A percentile compares a stretch with the other conserved stretches of the same genome.
Evolutionary conservation across 1,140 invertebrate genomes (phyloP).

Genomic region (Paralvinella palmiformis): DNA sequence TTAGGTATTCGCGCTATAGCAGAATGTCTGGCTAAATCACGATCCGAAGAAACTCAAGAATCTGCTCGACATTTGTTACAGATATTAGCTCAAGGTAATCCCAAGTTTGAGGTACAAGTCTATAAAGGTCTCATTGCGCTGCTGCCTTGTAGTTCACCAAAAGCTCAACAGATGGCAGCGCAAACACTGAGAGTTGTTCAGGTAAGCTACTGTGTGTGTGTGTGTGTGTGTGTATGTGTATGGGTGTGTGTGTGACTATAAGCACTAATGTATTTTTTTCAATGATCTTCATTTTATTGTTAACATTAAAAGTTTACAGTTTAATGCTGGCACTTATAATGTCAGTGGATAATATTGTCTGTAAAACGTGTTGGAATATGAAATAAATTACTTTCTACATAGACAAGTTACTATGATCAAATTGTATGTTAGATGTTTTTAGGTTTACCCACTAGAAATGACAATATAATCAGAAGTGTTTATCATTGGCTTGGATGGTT

Average conservation of each 20-base stretch:
- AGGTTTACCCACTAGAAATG: too few species aligned
- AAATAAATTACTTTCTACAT: too few species aligned
- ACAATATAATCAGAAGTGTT: too few species aligned
- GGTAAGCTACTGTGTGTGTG: constrained; percentile 26
- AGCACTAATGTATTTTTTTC: neutral
- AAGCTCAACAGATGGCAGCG: constrained; percentile 50
- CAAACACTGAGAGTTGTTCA: constrained; percentile 45
- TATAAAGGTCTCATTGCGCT: constrained; percentile 51
- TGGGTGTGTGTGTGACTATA: neutral
- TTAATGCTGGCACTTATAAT: too few species aligned
- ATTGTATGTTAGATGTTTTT: too few species aligned
- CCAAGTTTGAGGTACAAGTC: constrained; percentile 48
- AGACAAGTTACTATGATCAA: too few species aligned
- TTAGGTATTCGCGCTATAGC: constrained; percentile 48
- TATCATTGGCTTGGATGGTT: too few species aligned
- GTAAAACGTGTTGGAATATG: too few species aligned
- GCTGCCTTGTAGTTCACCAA: constrained; percentile 49
- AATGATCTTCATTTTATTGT: too few species aligned
- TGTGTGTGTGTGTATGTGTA: neutral
- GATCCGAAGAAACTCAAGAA: constrained; percentile 47
- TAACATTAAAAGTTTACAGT: too few species aligned
- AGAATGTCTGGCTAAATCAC: constrained; percentile 50
- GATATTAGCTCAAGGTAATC: constrained; percentile 48
- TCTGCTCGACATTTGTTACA: constrained; percentile 41
- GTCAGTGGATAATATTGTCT: too few species aligned